Percentiles rank a stretch among this genome's conserved stretches.
Evolutionary conservation across 1,140 invertebrate species (phyloP).

Genomic region (Penaeus indicus): DNA sequence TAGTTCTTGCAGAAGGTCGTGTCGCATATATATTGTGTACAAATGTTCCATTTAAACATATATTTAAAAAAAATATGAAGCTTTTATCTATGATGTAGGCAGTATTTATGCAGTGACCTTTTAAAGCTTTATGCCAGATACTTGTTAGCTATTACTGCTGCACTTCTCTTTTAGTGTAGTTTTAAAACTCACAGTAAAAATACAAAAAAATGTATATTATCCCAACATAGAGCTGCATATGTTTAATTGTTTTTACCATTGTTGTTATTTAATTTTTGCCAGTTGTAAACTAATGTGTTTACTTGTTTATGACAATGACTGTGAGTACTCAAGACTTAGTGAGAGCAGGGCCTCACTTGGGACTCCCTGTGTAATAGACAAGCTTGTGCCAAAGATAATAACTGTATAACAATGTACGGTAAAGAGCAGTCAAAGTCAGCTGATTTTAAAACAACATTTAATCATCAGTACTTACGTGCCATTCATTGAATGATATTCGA

Average conservation of each 20-base stretch:
- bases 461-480: background rate
- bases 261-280: constrained; percentile 44
- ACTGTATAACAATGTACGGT: constrained; percentile 26
- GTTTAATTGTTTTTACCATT: constrained; percentile 48
- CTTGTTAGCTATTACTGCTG: constrained; percentile 44
- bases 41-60: constrained; percentile 34
- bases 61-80: background rate
- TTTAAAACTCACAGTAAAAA: constrained; percentile 23
- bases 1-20: background rate
- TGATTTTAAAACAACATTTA: background rate
- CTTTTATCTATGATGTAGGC: constrained; percentile 23
- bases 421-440: constrained; percentile 7
- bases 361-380: constrained; percentile 46
- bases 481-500: too few species aligned
- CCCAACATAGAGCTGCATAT: constrained; percentile 25
- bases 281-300: constrained; percentile 4
- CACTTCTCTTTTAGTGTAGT: constrained; percentile 48
- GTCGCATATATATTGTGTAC: constrained; percentile 32
- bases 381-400: constrained; percentile 51
- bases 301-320: constrained; percentile 8
- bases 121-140: constrained; percentile 39
- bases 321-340: background rate
- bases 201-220: background rate
- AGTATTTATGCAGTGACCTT: constrained; percentile 45
- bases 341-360: constrained; percentile 23